phyloP scores from a whole-genome alignment of 1,140 invertebrate genomes.

The Phymorhynchus buccinoides region DNA sequence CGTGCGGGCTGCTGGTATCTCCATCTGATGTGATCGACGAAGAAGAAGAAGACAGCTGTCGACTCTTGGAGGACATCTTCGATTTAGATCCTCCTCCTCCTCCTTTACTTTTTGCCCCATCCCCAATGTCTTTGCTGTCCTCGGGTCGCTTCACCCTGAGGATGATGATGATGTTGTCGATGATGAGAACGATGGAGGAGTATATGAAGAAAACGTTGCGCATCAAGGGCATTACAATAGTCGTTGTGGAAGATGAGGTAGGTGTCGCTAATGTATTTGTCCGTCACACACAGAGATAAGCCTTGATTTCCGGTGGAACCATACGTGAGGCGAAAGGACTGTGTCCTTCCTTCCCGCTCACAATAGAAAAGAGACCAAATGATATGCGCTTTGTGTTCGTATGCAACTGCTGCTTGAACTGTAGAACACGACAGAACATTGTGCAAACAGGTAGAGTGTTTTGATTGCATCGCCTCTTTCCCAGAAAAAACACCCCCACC shows the following conservation, averaged over 20 bases:
- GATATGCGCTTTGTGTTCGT: too few relatives aligned
- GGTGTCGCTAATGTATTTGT: conserved; percentile 22
- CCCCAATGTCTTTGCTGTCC: conserved; percentile 31
- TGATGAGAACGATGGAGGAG: conserved; percentile 54
- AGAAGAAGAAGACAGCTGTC: too few relatives aligned
- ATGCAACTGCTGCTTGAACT: too few relatives aligned
- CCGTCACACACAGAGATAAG: conserved; percentile 58
- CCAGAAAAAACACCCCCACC: too few relatives aligned
- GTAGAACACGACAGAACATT: too few relatives aligned
- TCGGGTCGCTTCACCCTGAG: conserved; percentile 48
- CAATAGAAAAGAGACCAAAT: too few relatives aligned
- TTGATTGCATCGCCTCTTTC: too few relatives aligned
- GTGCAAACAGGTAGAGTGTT: too few relatives aligned
- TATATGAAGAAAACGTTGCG: conserved; percentile 59
- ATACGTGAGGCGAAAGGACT: conserved; percentile 53
- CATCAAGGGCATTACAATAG: conserved; percentile 59
- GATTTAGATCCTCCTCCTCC: too few relatives aligned
- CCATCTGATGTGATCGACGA: too few relatives aligned
- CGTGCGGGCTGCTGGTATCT: too few relatives aligned
- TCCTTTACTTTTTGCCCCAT: neutral
- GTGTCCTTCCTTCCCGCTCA: conserved; percentile 48
- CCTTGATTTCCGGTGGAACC: conserved; percentile 38
- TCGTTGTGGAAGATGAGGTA: conserved; percentile 46
- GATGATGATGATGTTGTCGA: conserved; percentile 66
- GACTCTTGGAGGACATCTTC: too few relatives aligned